These are phyloP conservation scores for Nephrocerus scutellatus DNA, from an alignment of 2,888 invertebrate species.

Conservation along the genomic window DNA sequence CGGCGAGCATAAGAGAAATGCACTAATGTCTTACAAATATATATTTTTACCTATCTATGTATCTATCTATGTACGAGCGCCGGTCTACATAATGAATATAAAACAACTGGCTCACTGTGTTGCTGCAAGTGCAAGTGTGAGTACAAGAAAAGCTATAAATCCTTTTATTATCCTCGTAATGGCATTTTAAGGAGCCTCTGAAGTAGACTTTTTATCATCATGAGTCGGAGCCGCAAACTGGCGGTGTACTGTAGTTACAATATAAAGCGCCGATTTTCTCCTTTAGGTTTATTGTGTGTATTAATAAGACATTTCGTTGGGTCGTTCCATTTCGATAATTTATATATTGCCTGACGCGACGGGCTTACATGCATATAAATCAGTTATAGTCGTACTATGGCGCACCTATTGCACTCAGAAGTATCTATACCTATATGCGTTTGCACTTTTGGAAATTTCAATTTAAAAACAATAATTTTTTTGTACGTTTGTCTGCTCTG, in stretches of 20 bases:
- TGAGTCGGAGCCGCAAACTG: not conserved
- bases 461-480: constrained; percentile 39
- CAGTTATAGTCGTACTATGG: too few species aligned
- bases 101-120: not conserved
- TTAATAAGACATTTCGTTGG: constrained; percentile 6
- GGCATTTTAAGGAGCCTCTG: constrained; percentile 34
- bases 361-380: too few species aligned
- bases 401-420: too few species aligned
- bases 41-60: not conserved
- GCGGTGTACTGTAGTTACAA: not conserved
- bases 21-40: too few species aligned
- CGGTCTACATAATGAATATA: not conserved
- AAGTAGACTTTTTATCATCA: constrained; percentile 8
- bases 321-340: too few species aligned
- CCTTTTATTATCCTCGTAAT: constrained; percentile 42
- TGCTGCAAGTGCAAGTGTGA: not conserved
- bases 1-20: too few species aligned
- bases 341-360: too few species aligned
- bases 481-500: constrained; percentile 29
- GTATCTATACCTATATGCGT: not conserved
- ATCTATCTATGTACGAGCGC: not conserved
- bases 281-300: not conserved
- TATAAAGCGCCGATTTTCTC: not conserved
- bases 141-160: constrained; percentile 42
- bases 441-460: constrained; percentile 1